Evolutionary conservation across 2,797 vertebrate species (phyloP).

Genomic region (Tamandua tetradactyla): DNA sequence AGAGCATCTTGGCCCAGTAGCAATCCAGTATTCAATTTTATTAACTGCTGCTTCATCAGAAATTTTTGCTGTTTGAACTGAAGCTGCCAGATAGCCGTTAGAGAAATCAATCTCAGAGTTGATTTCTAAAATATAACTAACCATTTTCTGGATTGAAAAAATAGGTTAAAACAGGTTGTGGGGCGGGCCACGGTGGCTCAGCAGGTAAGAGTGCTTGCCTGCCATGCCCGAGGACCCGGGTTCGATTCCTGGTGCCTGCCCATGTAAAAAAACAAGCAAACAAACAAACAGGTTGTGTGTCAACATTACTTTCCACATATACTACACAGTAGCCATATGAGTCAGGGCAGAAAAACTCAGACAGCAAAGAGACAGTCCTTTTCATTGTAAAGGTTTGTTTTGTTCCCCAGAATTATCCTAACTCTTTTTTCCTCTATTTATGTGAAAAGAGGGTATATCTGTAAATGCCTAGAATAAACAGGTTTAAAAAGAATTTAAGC

Average conservation of each 20-base stretch:
- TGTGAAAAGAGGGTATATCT: neutral
- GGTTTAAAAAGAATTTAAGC: constrained; percentile 24
- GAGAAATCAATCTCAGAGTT: constrained; percentile 12
- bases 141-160: neutral
- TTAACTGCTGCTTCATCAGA: neutral
- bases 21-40: neutral
- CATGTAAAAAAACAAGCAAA: no score
- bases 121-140: constrained; percentile 36
- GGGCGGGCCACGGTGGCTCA: no score
- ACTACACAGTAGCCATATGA: neutral
- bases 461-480: constrained; percentile 22
- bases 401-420: neutral
- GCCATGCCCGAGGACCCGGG: no score
- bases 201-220: no score
- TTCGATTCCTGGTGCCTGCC: no score
- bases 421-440: constrained; percentile 21
- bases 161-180: neutral
- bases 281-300: constrained; percentile 1
- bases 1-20: no score
- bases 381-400: constrained; percentile 12
- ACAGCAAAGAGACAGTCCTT: neutral
- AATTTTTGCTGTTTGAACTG: neutral
- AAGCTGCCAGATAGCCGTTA: neutral
- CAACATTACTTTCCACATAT: neutral
- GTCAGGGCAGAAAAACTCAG: constrained; percentile 42